Evolutionary conservation across 1,140 invertebrate species (phyloP).

Genomic region (Achroia grisella): DNA sequence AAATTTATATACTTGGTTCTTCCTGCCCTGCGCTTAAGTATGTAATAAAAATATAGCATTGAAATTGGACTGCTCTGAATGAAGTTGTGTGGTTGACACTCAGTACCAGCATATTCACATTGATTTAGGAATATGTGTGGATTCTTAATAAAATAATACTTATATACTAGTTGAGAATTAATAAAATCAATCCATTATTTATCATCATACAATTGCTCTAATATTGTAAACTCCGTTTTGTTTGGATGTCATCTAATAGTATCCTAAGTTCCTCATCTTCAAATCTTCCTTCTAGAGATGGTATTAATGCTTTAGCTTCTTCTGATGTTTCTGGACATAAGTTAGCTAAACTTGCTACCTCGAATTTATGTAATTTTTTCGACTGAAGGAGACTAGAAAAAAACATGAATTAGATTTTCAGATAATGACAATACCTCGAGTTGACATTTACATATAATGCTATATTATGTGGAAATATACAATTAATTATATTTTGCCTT

Average conservation of each 20-base stretch:
- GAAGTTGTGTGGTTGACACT: too few species aligned
- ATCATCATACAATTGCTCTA: slow-evolving; percentile 66
- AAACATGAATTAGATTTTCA: slow-evolving; percentile 5
- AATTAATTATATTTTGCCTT: too few species aligned
- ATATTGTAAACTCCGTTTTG: slow-evolving; percentile 97
- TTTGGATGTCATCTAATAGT: slow-evolving; percentile 97
- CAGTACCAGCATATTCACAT: too few species aligned
- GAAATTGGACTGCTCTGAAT: too few species aligned
- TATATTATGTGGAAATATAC: too few species aligned
- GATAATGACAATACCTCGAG: not conserved
- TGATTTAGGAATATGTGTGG: too few species aligned
- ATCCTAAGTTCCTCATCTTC: slow-evolving; percentile 97
- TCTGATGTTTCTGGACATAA: slow-evolving; percentile 98
- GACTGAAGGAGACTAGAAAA: slow-evolving; percentile 89
- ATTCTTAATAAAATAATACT: too few species aligned
- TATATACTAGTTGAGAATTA: too few species aligned
- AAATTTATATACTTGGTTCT: too few species aligned
- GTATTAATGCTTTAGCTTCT: slow-evolving; percentile 97
- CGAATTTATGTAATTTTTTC: slow-evolving; percentile 99
- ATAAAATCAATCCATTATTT: too few species aligned
- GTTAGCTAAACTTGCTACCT: slow-evolving; percentile 97
- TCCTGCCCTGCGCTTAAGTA: too few species aligned
- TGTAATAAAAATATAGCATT: too few species aligned
- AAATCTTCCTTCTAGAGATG: slow-evolving; percentile 95
- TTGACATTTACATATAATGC: not conserved